Conservation (phyloP, 2,888 invertebrate genomes). For the Hyalella azteca region DNA sequence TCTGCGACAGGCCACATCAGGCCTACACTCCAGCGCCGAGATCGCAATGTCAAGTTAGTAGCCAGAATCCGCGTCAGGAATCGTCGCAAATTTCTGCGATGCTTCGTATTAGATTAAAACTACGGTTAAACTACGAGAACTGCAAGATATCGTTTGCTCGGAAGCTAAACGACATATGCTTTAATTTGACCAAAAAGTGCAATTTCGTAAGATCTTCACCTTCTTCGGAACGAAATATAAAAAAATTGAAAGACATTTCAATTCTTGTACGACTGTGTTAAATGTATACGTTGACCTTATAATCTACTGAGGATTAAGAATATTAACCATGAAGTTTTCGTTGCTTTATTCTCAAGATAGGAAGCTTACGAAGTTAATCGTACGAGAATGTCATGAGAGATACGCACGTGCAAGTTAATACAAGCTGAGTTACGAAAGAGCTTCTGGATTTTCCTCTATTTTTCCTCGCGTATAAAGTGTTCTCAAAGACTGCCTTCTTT, state of each 20-base stretch:
- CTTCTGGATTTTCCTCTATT: constrained; percentile 19
- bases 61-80: too few species aligned
- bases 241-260: not conserved
- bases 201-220: not conserved
- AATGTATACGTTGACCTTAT: not conserved
- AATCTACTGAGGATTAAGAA: not conserved
- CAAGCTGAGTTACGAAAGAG: constrained; percentile 2
- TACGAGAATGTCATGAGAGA: not conserved
- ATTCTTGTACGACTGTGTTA: not conserved
- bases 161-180: not conserved
- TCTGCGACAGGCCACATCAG: too few species aligned
- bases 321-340: not conserved
- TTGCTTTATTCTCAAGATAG: not conserved
- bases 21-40: too few species aligned
- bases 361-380: not conserved
- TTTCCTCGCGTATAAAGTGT: not conserved
- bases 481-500: not conserved
- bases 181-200: not conserved
- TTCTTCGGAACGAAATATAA: not conserved
- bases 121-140: too few species aligned
- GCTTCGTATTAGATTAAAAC: too few species aligned
- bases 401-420: not conserved
- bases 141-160: not conserved
- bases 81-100: too few species aligned
- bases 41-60: too few species aligned